phyloP scores from a whole-genome alignment of 2,888 invertebrate species.

The Drosophila trichaetosa region DNA sequence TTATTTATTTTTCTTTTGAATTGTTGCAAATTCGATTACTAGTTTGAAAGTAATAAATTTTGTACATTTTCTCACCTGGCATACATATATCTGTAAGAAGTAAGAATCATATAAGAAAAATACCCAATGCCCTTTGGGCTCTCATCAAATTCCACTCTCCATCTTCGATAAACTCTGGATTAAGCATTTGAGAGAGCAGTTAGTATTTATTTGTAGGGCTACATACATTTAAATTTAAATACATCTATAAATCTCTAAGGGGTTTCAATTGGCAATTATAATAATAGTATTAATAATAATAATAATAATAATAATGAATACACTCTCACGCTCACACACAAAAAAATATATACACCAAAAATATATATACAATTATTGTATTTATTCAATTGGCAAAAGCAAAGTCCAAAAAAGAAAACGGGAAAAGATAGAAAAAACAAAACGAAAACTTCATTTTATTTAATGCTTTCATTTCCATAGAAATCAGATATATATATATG shows the following conservation, averaged over 20 bases:
- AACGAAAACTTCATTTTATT: conserved; percentile 52
- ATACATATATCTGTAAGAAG: neutral
- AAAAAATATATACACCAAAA: conserved; percentile 1
- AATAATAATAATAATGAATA: neutral
- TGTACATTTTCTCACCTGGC: neutral
- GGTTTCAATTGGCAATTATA: conserved; percentile 38
- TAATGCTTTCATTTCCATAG: conserved; percentile 58
- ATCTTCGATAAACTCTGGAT: neutral
- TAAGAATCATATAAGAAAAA: neutral
- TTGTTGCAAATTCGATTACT: neutral
- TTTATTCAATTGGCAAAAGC: conserved; percentile 46
- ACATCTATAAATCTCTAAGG: neutral
- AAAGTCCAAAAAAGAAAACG: conserved; percentile 8
- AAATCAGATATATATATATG: conserved; percentile 26
- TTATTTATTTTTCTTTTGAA: neutral
- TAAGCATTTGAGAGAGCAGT: neutral
- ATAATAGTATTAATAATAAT: conserved; percentile 4
- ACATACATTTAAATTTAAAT: neutral
- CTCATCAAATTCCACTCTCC: neutral
- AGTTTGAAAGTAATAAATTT: neutral
- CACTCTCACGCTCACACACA: conserved; percentile 15
- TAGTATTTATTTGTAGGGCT: neutral
- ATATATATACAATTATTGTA: conserved; percentile 28
- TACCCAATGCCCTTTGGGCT: neutral
- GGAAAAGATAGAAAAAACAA: conserved; percentile 23